Evolutionary conservation across 2,113 vertebrate species (phyloP), one percentile per base, ranked within the genome.

Genomic region (Dunckerocampus dactyliophorus): DNA sequence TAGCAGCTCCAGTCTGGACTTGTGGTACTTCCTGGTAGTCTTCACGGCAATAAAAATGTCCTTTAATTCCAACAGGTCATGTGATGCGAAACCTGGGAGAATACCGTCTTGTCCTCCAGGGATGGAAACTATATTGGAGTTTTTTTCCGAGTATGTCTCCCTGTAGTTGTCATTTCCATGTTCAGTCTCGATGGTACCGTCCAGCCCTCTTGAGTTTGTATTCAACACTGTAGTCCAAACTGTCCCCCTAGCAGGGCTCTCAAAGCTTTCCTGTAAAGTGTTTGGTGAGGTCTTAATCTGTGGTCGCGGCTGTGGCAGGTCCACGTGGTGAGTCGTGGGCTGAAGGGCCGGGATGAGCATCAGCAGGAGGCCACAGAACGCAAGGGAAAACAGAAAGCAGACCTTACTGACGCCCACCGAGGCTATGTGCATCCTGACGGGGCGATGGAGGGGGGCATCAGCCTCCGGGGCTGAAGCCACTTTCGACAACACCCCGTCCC

Each of bases 1-100:
- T 3, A 99, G 92, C 80, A 99, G 81, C 70, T 90, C 91, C 83
- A 99, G 77, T 47, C 97, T 91, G 45, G 92, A 91, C 67, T 61
- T 88, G 81, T 98, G 97, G 81, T 97, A 97, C 71, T 94, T 95
- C 56, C 90, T 91, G 21, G 97, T 98, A 10, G 96, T 98, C 85
- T 97, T 98, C 52, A 99, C 93, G 0, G 97, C 97, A 49, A 98
- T 91, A 67, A 99, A 98, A 85, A 99, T 83, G 81, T 99, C 96
- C 50, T 91, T 89, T 6, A 92, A 82, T 47, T 91, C 84, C 21
- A 98, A 77, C 4, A 54, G 70, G 47, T 93, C 91, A 24, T 64
- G 72, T 51, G 53, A 75, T n/a, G 16, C 81, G 3, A 31, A 68
- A 15, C 70, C 59, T 20, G 10, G 46, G 1, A 13, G 9, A 45